Base-by-base conservation (phyloP, 1,140 invertebrate species). In the Aphelenchoides fujianensis region DNA sequence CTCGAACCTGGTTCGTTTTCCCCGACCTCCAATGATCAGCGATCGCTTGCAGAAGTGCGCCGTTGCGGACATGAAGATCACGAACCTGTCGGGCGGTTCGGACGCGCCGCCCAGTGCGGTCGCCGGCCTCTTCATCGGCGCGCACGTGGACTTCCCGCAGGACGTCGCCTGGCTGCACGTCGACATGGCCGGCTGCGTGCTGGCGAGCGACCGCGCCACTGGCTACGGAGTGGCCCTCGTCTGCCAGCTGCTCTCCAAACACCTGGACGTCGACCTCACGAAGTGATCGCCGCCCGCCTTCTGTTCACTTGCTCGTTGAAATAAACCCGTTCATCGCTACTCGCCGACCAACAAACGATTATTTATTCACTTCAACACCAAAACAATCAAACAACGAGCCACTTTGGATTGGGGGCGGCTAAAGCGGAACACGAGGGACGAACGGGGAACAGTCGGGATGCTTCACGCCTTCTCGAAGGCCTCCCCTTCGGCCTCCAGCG, bases 21-120 rank as follows among this genome's bases (percentile, higher is more conserved):
- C n/a, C n/a, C n/a, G n/a, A n/a, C n/a, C n/a, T n/a, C n/a, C n/a
- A n/a, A n/a, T n/a, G n/a, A n/a, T n/a, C n/a, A n/a, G n/a, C n/a
- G n/a, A n/a, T 89, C 35, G 84, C 94, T 34, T 48, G 34, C 61
- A 66, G 1, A n/a, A n/a, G n/a, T n/a, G n/a, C n/a, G n/a, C n/a
- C n/a, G 64, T 80, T 41, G 93, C 93, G 37, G 93, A 95, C 84
- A 94, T 95, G 92, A 94, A 93, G 86, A 95, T 95, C 84, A 92
- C 91, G 59, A 92, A 80, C 68, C 69, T 83, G 91, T n/a, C n/a
- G n/a, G 53, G 90, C 90, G 68, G 91, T 91, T 86, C 88, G 89
- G 52, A 64, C 5, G 74, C 71, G 85, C 90, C 92, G 27, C 90
- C 90, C 77, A 88, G 91, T 2, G 92, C 92, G 0, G 93, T 93